Evolutionary conservation across 2,113 vertebrate genomes (phyloP).

Genomic region (Burhinus bistriatus): DNA sequence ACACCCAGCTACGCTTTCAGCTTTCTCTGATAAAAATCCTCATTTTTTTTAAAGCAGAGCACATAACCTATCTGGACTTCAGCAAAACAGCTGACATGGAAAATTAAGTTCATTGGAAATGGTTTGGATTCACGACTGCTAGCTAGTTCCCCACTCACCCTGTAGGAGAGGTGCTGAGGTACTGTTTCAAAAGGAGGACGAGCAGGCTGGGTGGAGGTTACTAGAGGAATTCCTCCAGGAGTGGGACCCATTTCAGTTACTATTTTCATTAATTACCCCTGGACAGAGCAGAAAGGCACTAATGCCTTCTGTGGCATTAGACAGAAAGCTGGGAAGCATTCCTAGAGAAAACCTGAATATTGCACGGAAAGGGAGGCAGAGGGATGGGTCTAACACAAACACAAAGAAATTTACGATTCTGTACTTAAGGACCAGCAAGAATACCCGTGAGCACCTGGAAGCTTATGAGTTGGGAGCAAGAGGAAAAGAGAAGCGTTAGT

Average conservation of each 20-base stretch:
- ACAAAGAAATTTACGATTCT: not conserved
- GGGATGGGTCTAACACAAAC: not conserved
- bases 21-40: conserved; percentile 13
- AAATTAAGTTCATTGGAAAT: not conserved
- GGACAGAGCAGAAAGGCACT: not conserved
- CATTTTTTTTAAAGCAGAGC: not conserved
- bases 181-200: not conserved
- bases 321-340: not conserved
- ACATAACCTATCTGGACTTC: not conserved
- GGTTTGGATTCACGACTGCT: not conserved
- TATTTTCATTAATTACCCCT: not conserved
- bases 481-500: not conserved
- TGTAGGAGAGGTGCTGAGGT: not conserved
- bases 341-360: not conserved
- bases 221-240: not conserved
- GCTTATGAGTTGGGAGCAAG: not conserved
- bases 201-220: not conserved
- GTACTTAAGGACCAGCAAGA: not conserved
- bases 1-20: not conserved
- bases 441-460: not conserved
- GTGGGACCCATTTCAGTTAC: not conserved
- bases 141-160: not conserved
- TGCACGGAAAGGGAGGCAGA: not conserved
- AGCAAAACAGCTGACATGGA: not conserved
- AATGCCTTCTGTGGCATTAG: not conserved